These are phyloP conservation scores for Galbula dea DNA, from an alignment of 2,113 vertebrate species.

Conservation along the genomic window DNA sequence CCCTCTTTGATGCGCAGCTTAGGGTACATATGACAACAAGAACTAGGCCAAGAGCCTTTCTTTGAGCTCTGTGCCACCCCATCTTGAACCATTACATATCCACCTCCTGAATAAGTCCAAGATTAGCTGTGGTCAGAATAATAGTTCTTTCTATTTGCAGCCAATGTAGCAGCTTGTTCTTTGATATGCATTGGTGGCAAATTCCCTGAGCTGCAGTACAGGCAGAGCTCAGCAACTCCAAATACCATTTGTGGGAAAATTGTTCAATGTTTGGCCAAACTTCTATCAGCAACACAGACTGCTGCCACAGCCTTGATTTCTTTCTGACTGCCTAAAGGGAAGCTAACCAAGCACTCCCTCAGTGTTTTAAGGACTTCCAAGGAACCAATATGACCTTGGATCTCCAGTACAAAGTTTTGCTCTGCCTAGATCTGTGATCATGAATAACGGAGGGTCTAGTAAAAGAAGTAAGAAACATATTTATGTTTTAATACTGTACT, in stretches of 20 bases:
- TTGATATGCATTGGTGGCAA: not conserved
- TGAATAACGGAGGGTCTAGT: not conserved
- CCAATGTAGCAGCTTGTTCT: not conserved
- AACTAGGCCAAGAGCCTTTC: not conserved
- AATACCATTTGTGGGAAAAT: not conserved
- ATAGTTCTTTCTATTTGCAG: not conserved
- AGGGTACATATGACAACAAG: not conserved
- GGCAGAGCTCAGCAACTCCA: not conserved
- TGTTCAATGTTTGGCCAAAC: not conserved
- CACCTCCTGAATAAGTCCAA: not conserved
- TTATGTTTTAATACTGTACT: not conserved
- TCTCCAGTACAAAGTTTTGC: not conserved
- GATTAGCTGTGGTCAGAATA: not conserved
- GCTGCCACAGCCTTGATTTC: not conserved
- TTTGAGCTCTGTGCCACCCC: not conserved
- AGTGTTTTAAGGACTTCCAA: not conserved
- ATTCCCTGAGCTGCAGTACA: not conserved
- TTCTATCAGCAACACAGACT: not conserved
- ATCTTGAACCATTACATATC: not conserved
- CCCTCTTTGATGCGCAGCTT: not conserved
- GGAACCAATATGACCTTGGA: not conserved
- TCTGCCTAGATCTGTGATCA: not conserved
- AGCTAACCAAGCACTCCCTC: not conserved
- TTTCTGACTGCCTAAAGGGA: not conserved
- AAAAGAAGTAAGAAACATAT: not conserved